phyloP scores from a whole-genome alignment of 2,888 invertebrate genomes.

The Ganaspis brasiliensis region DNA sequence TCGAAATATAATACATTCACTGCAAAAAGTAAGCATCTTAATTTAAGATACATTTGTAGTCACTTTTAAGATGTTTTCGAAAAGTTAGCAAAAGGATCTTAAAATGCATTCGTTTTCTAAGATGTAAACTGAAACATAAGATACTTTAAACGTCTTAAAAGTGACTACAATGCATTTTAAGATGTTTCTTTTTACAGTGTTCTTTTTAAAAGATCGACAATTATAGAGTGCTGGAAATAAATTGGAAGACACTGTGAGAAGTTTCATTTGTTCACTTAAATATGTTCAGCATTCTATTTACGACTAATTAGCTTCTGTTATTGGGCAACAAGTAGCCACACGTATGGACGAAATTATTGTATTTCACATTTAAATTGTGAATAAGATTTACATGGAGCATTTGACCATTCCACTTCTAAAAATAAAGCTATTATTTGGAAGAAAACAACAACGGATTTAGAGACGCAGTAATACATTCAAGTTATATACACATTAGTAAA shows the following conservation, averaged over 20 bases:
- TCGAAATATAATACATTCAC: neutral
- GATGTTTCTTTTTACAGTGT: no score
- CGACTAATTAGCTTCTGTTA: neutral
- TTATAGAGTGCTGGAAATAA: neutral
- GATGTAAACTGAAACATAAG: no score
- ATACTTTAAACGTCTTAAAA: no score
- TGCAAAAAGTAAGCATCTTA: no score
- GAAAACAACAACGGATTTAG: constrained; percentile 58
- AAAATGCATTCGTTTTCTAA: no score
- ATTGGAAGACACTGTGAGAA: constrained; percentile 1
- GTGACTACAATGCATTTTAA: no score
- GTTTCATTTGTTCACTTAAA: neutral
- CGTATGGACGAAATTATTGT: constrained; percentile 67
- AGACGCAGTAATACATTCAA: constrained; percentile 52
- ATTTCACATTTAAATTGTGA: constrained; percentile 39
- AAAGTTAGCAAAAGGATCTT: no score
- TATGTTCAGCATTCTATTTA: neutral
- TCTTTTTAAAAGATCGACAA: neutral
- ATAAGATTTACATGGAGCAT: constrained; percentile 60
- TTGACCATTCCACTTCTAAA: constrained; percentile 50
- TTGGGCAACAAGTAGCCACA: constrained; percentile 31
- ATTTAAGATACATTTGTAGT: no score
- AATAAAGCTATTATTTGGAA: constrained; percentile 54
- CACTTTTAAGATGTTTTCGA: no score
- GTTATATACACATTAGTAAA: constrained; percentile 30